Evolutionary conservation across 2,888 invertebrate genomes (phyloP), one percentile per base, ranked within the genome.

Genomic region (Heliconius charithonia): DNA sequence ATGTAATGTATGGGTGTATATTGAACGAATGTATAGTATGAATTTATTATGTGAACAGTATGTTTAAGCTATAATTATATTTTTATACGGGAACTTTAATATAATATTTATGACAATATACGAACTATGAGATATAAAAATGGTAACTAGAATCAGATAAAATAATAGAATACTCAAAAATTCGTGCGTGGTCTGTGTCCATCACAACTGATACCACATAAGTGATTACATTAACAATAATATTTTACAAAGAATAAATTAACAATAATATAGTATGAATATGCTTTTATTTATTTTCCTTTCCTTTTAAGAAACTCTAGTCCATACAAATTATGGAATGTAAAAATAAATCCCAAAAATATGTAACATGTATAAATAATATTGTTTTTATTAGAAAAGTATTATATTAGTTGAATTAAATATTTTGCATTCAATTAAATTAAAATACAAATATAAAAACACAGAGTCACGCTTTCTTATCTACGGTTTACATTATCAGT

Each of bases 171-270:
- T 82, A 82, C 81, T 80, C 82, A 79, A 63, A 86, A 84, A 84
- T 81, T 81, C 80, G 80, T 77, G 83, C 87, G 90, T 92, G 90
- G 89, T 90, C 82, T 86, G 86, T 87, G 88, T 87, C 90, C 93
- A 94, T 94, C 94, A 93, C 93, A 93, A 92, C 91, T 89, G 89
- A 91, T 92, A 93, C 93, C 92, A 91, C 91, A 85, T 88, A 92
- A 92, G 91, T 89, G 88, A 91, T 90, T 90, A 90, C 86, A 86
- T 88, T 89, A 88, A 90, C 89, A 90, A 88, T 90, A 89, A 91
- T 90, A 87, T 91, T 92, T 90, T 92, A 91, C 89, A 91, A 91
- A 88, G 89, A 90, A 91, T 91, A 89, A 90, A 93, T 89, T 91
- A 91, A 91, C 88, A 78, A 82, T 88, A 90, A 87, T 91, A 89